Evolutionary conservation across 2,113 vertebrate species (phyloP), one percentile per base, ranked within the genome.

Genomic region (Erinaceus europaeus): DNA sequence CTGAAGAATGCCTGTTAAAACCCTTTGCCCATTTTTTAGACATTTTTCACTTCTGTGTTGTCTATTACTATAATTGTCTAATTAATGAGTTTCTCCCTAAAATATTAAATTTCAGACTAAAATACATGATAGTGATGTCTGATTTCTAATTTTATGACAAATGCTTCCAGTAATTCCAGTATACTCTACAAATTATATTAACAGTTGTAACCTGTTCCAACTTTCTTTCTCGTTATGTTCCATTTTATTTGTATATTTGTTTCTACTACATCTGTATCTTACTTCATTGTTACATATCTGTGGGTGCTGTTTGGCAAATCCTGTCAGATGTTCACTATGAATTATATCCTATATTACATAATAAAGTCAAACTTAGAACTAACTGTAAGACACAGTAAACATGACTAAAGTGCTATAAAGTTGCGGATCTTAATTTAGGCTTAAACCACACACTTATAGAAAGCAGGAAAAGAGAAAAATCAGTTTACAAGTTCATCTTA

Each of bases 121-220:
- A 46, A 84, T 80, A 64, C 23, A 61, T 55, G 34, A 48, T 0
- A 87, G 32, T 1, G 12, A 55, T 48, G 18, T 40, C 32, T 44
- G 53, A 57, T 73, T 74, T 46, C 34, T 87, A 44, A 86, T 48
- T 78, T 75, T 74, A 64, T 78, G 90, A 11, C 38, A 87, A 78
- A 73, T 71, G 11, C 9, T 73, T 77, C 52, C 38, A 84, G 8
- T 36, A 81, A 46, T 48, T 71, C 10, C 15, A 79, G 13, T 59
- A 17, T 62, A 32, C 29, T 88, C 27, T 57, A 67, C 5, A 29
- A 50, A 55, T 34, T 79, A 36, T 13, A 32, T n/a, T 23, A 74
- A 68, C 23, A 57, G 6, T 67, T 53, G 10, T 29, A 80, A 53
- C 25, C 40, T 65, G 12, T 53, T 74, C 57, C 7, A 34, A 3